Evolutionary conservation across 1,140 invertebrate genomes (phyloP), one percentile per base, ranked within the genome.

Genomic region (Rhagoletis zephyria): DNA sequence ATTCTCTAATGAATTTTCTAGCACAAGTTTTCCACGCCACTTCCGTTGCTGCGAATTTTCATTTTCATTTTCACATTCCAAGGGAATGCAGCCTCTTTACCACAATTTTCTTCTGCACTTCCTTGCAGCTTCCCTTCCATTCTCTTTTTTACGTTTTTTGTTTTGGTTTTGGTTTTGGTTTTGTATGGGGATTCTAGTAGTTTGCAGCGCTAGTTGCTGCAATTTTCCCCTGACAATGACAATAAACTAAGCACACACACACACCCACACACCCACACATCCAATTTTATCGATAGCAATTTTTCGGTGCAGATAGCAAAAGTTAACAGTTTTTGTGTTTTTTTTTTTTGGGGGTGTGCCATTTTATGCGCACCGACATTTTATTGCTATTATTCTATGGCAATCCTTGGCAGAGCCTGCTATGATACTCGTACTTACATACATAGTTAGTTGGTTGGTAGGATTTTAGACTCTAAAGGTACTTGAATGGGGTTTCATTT

Each of bases 1-100:
- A 81, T 81, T 81, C 45, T 81, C 74, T 81, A 81, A 81, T 81
- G 74, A 81, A 81, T 81, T 81, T 81, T 81, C 74, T 56, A 81
- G 74, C 74, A 48, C 74, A 81, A 81, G 74, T 81, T 81, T 81
- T 51, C 74, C 48, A 56, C 48, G 4, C 48, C 74, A 56, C 74
- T 56, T 70, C 67, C 74, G 74, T 48, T 81, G 74, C 48, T 56
- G 74, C 9, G 74, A 30, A 51, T 81, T 56, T 81, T 81, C 74
- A 56, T n/a, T n/a, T n/a, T n/a, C n/a, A n/a, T 56, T 81, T 6
- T 56, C n/a, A 19, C 74, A 81, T 81, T n/a, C 51, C 74, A 45
- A 14, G 67, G 67, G 67, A 74, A 74, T 74, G 67, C 67, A 45
- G 12, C 16, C 48, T 16, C 1, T 81, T 81, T n/a, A 16, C 74